A percentile compares a stretch with the other conserved stretches of the same genome.
These are phyloP conservation scores for Philypnodon macrostomus DNA, from an alignment of 2,797 vertebrate species.

Conservation along the genomic window DNA sequence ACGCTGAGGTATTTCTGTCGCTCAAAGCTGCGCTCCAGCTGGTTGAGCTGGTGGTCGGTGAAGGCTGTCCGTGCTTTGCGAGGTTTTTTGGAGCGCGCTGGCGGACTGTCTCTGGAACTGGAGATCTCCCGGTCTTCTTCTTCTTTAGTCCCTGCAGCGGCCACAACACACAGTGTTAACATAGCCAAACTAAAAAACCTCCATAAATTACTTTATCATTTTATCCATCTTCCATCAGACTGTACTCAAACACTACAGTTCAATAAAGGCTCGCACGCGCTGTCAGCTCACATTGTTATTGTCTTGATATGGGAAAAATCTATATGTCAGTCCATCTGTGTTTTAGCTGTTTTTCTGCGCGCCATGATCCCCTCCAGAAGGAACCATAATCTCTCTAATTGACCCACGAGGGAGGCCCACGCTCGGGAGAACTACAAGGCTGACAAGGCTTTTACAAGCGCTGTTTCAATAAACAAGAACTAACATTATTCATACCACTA, in stretches of 20 bases:
- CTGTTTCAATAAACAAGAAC: conserved; percentile 71
- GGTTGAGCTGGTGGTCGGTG: conserved; percentile 95
- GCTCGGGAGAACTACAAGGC: conserved; percentile 82
- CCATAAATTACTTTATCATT: too few species aligned
- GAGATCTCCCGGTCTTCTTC: conserved; percentile 93
- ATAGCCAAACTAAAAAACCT: too few species aligned
- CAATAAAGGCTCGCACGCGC: conserved; percentile 2
- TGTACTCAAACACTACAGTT: neutral
- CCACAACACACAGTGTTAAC: conserved; percentile 5
- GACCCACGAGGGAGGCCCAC: conserved; percentile 96
- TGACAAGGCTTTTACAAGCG: conserved; percentile 90
- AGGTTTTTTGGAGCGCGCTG: conserved; percentile 91
- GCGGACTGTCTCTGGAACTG: conserved; percentile 93
- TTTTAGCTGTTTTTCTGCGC: conserved; percentile 84
- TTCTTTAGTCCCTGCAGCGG: conserved; percentile 85
- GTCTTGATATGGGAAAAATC: conserved; percentile 75
- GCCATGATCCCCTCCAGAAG: conserved; percentile 94
- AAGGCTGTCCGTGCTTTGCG: conserved; percentile 94
- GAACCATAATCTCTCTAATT: conserved; percentile 99
- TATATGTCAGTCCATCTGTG: conserved; percentile 90
- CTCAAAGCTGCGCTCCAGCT: conserved; percentile 95
- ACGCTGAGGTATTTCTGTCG: conserved; percentile 96
- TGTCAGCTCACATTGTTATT: conserved; percentile 65
- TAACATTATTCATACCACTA: neutral
- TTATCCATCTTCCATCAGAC: too few species aligned